phyloP scores from a whole-genome alignment of 2,797 vertebrate species.

The Hemibagrus guttatus region DNA sequence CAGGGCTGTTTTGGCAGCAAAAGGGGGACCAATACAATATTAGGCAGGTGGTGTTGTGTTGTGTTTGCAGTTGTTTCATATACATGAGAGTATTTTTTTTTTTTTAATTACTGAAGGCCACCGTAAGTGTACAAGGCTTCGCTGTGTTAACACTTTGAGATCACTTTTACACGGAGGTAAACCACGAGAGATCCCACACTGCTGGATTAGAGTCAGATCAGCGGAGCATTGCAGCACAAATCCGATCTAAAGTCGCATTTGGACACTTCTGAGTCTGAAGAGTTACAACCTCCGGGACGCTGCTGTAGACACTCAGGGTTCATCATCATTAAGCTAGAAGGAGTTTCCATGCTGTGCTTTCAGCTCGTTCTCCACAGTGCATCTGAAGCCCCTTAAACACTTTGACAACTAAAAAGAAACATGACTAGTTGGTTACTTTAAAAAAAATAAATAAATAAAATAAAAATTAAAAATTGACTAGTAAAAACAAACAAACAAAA shows the following conservation, averaged over 20 bases:
- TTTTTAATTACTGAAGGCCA: too few species aligned
- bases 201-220: constrained; percentile 5
- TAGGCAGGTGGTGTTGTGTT: too few species aligned
- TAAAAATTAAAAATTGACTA: background rate
- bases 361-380: background rate
- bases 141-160: background rate
- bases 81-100: too few species aligned
- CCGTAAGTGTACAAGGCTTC: background rate
- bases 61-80: too few species aligned
- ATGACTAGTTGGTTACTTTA: too few species aligned
- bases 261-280: constrained; percentile 21
- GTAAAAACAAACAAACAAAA: background rate
- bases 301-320: background rate
- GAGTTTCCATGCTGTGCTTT: background rate
- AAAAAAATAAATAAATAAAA: too few species aligned
- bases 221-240: background rate
- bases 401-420: too few species aligned
- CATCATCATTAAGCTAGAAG: background rate
- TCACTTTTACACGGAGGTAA: background rate
- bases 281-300: background rate
- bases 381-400: background rate
- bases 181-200: background rate
- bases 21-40: too few species aligned
- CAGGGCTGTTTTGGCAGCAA: too few species aligned
- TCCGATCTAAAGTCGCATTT: background rate